Base-by-base conservation (phyloP, 2,797 vertebrate genomes). In the Sitta carolinensis region DNA sequence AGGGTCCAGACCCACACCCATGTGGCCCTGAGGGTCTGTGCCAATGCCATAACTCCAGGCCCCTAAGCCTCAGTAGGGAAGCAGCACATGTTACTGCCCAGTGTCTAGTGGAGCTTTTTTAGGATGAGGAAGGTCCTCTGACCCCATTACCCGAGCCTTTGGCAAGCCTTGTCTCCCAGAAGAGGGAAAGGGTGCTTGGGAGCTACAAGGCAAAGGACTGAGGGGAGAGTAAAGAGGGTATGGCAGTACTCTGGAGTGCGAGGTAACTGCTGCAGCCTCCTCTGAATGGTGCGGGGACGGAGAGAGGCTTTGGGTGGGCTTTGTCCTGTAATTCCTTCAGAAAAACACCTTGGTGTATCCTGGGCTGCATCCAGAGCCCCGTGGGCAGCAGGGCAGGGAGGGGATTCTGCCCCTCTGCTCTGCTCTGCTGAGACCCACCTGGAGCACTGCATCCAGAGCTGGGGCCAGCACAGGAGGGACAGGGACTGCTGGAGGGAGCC, bases 401-500 rank as follows among this genome's bases (percentile, higher is more conserved):
- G 30, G 22, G 26, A 55, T 75, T 50, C 42, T 68, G 62, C 15
- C 47, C 59, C 50, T 72, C 59, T 43, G 67, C 61, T 47, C 76
- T 5, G 16, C 52, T 61, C 21, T 74, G 68, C 11, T 61, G 40
- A 74, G 30, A 55, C 48, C 61, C 62, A 20, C 18, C 42, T 48
- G 48, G 30, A 75, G 48, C 40, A 1, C 51, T 72, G 59, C 68
- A 61, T 3, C 85, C 78, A 55, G 42, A 5, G 0, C 48, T 69
- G 78, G 55, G 22, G 34, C 51, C 55, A 9, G 43, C 22, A 69
- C 4, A 1, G 50, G 4, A 62, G 1, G 13, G 36, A 55, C 55
- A 75, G 4, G 22, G 54, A 88, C 4, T 61, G 26, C 5, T 32
- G 69, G 21, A 32, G 8, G 0, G 1, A 48, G 34, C 8, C 3